phyloP scores from a whole-genome alignment of 2,888 invertebrate species.

The Artemia sinica region DNA sequence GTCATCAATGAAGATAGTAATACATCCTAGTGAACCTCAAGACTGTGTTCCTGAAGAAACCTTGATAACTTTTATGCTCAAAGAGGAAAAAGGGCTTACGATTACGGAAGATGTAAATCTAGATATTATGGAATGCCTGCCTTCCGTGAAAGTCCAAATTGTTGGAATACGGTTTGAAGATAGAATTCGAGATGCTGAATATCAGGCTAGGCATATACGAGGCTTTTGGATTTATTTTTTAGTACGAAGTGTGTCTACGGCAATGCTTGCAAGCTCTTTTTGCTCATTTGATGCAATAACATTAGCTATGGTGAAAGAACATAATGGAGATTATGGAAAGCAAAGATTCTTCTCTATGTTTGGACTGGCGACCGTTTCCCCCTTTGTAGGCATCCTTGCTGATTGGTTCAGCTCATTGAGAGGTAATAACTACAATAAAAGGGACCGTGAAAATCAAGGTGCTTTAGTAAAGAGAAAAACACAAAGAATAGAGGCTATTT shows the following conservation, averaged over 20 bases:
- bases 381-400: constrained; percentile 58
- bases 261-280: constrained; percentile 64
- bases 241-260: constrained; percentile 56
- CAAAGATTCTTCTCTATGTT: constrained; percentile 61
- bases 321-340: constrained; percentile 58
- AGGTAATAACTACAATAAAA: constrained; percentile 25
- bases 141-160: background rate
- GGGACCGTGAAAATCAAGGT: too few relatives aligned
- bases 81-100: background rate
- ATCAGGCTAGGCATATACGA: constrained; percentile 53
- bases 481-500: too few relatives aligned
- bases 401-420: constrained; percentile 44
- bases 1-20: background rate
- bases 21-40: background rate
- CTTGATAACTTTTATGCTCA: background rate
- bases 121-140: background rate
- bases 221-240: constrained; percentile 68
- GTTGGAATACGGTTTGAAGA: background rate
- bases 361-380: constrained; percentile 65
- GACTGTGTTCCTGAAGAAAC: background rate
- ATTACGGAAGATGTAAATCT: background rate
- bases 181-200: constrained; percentile 35
- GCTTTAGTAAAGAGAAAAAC: background rate
- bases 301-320: constrained; percentile 60
- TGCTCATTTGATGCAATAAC: constrained; percentile 77